Percentiles rank a stretch among this genome's conserved stretches.
These are phyloP conservation scores for Hydractinia echinata DNA, from an alignment of 30 jellyfish, hydroid and myxozoan species.

Conservation along the genomic window DNA sequence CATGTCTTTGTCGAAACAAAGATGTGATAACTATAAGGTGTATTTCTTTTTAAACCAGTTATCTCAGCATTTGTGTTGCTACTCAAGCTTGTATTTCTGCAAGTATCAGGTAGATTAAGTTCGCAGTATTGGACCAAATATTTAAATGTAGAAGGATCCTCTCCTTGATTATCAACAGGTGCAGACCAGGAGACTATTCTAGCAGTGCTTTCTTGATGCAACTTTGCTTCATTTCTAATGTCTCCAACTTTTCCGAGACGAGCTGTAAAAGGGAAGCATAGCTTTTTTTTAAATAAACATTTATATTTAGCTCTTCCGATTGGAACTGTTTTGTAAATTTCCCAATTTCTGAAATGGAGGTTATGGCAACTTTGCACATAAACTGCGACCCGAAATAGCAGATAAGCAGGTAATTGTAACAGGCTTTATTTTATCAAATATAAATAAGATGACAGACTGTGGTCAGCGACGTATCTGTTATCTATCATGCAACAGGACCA, in stretches of 20 bases:
- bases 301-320: too few species aligned
- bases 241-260: background rate
- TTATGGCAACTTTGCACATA: too few species aligned
- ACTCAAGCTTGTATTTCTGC: background rate
- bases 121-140: background rate
- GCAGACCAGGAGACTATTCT: background rate
- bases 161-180: background rate
- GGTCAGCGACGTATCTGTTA: too few species aligned
- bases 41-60: background rate
- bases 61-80: background rate
- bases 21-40: background rate
- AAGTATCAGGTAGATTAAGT: background rate
- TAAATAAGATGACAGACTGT: background rate
- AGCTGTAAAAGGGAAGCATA: background rate
- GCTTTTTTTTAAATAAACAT: too few species aligned
- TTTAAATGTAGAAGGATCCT: slow-evolving; percentile 3
- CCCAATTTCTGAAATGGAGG: too few species aligned
- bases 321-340: too few species aligned
- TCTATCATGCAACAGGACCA: too few species aligned
- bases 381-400: too few species aligned
- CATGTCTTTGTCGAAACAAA: background rate
- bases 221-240: background rate
- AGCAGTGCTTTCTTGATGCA: background rate
- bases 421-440: background rate
- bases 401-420: too few species aligned